Percentiles rank a stretch among this genome's conserved stretches.
These are phyloP conservation scores for Euplagia quadripunctaria DNA, from an alignment of 2,888 invertebrate genomes.

Conservation along the genomic window DNA sequence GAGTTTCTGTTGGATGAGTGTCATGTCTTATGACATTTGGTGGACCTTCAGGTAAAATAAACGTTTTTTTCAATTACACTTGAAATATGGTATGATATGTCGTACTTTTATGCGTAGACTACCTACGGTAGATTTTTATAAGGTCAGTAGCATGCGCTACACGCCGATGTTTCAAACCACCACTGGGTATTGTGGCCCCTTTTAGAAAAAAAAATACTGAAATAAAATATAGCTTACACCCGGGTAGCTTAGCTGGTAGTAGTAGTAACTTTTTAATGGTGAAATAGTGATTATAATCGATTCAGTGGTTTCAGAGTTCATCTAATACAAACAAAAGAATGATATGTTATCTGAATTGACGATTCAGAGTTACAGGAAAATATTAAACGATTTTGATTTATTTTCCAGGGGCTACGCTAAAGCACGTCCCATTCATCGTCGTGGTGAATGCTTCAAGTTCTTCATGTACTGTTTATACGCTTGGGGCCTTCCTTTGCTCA, in stretches of 20 bases:
- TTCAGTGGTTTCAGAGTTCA: background rate
- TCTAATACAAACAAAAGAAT: too few relatives aligned
- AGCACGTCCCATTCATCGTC: conserved; percentile 75
- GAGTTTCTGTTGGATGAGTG: conserved; percentile 80
- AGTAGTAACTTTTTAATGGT: too few relatives aligned
- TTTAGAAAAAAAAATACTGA: too few relatives aligned
- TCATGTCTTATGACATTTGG: conserved; percentile 82
- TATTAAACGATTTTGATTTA: background rate
- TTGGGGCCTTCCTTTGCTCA: conserved; percentile 69
- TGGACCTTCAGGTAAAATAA: conserved; percentile 78
- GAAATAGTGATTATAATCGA: too few relatives aligned
- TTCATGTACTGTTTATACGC: conserved; percentile 74
- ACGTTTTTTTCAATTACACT: background rate
- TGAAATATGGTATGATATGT: background rate
- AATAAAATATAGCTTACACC: too few relatives aligned
- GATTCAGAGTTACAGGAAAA: background rate
- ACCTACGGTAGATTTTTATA: background rate
- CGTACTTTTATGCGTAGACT: background rate
- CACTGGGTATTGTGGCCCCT: too few relatives aligned
- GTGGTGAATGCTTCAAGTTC: conserved; percentile 76
- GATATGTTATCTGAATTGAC: background rate
- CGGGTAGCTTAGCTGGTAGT: too few relatives aligned
- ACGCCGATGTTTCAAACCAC: too few relatives aligned
- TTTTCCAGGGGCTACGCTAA: conserved; percentile 77
- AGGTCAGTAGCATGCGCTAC: background rate